Evolutionary conservation across 2,797 vertebrate genomes (phyloP), one percentile per base, ranked within the genome.

Genomic region (Podarcis lilfordi): DNA sequence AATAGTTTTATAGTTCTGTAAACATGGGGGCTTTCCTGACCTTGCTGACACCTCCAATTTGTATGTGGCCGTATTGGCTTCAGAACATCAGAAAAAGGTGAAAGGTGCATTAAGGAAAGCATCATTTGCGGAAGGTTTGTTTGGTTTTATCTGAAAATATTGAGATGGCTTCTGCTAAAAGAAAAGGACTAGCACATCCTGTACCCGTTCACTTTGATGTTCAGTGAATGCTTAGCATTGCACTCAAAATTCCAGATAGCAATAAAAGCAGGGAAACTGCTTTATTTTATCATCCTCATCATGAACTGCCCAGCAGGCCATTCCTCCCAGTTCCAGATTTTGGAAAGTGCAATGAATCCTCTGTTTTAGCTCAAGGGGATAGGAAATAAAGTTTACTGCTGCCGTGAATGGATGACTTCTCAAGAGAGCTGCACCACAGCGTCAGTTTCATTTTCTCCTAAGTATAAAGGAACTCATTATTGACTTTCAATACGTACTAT

Each of bases 391-490:
- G 37, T 61, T 78, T 27, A 84, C 71, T 64, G 74, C 37, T 74
- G 23, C 32, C 35, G 45, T 15, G 35, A 88, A 29, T 29, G 72
- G 71, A 55, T 25, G 8, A 21, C 27, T 72, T 90, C 64, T 90
- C 74, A 40, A 10, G 59, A 88, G 35, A 80, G n/a, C 55, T 55
- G 59, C 77, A 45, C 69, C 69, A 71, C 61, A 81, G 29, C n/a
- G 3, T 76, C 69, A 35, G 61, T 29, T 74, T 89, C 23, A 13
- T 75, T 82, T 82, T 74, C 43, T 74, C 13, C 45, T 27, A 59
- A 61, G 61, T 68, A 81, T 43, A 40, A 80, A 76, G 76, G 69
- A 80, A 68, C 61, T 81, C 21, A 27, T 80, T 66, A 69, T 9
- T 43, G 82, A 69, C 71, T 80, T 69, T 45, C 71, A 59, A 77